Evolutionary conservation across 2,797 vertebrate species (phyloP).

Genomic region (Ctenochaetus hawaiiensis): DNA sequence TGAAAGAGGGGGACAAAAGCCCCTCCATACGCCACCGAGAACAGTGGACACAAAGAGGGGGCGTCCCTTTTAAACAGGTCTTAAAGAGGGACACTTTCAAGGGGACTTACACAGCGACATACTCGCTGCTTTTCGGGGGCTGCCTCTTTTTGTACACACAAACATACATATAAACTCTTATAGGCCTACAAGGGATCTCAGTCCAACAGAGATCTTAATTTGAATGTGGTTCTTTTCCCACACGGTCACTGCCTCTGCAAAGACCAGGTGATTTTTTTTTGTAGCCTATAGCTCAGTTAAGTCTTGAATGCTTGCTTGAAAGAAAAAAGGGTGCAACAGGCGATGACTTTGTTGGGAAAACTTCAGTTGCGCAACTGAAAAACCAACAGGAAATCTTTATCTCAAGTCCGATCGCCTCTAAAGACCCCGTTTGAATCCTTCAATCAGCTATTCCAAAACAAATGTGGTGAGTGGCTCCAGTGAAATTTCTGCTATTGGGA

Average conservation of each 20-base stretch:
- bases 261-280: slow-evolving; percentile 32
- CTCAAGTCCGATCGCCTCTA: slow-evolving; percentile 48
- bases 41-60: slow-evolving; percentile 88
- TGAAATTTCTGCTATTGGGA: slow-evolving; percentile 77
- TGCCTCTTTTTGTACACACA: slow-evolving; percentile 81
- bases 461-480: slow-evolving; percentile 75
- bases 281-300: slow-evolving; percentile 37
- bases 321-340: slow-evolving; percentile 61
- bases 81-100: slow-evolving; percentile 87
- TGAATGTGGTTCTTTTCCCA: slow-evolving; percentile 66
- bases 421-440: slow-evolving; percentile 60
- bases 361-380: slow-evolving; percentile 57
- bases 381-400: slow-evolving; percentile 78
- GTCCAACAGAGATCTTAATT: slow-evolving; percentile 78
- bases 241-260: slow-evolving; percentile 41
- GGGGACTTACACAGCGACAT: slow-evolving; percentile 84
- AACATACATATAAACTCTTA: slow-evolving; percentile 84
- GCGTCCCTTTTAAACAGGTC: slow-evolving; percentile 89
- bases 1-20: slow-evolving; percentile 88
- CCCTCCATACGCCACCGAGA: slow-evolving; percentile 85
- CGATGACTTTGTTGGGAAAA: slow-evolving; percentile 35
- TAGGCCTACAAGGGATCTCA: slow-evolving; percentile 77
- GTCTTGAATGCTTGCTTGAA: slow-evolving; percentile 9
- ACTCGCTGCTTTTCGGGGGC: slow-evolving; percentile 75
- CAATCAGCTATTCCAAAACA: slow-evolving; percentile 76